Base-by-base conservation (phyloP, 1,140 invertebrate species). In the Belonocnema kinseyi region DNA sequence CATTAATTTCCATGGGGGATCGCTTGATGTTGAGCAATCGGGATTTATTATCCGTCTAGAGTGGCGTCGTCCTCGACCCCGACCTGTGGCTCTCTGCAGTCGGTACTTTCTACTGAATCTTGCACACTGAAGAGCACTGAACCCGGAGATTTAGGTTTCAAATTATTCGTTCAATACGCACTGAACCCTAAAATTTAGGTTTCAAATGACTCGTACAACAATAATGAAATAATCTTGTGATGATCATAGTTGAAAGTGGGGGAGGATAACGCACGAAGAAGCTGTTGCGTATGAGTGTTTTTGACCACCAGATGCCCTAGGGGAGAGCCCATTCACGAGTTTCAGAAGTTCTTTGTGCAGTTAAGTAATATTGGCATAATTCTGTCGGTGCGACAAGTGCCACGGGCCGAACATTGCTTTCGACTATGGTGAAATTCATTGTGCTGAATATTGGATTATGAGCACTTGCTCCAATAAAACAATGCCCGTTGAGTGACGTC, bases 101-200 rank as follows among this genome's bases (percentile, higher is more conserved):
- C 61, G 61, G 46, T 66, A 66, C 61, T 66, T 66, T 66, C 61
- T 40, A 66, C 61, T 66, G 13, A 66, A 66, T 40, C 61, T 66
- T 66, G 33, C 14, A 21, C 26, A 40, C 40, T 46, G 21, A 21
- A 66, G 61, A 40, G 26, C 61, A 66, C n/a, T 33, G 61, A 66
- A 40, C 61, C 10, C 14, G 46, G 21, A n/a, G 26, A 66, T 66
- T 40, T 21, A 40, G n/a, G 61, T 40, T 46, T 66, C 26, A 26
- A 66, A 40, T 66, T 33, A 40, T 33, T 40, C 61, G 26, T 11
- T 1, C 14, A 66, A 66, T n/a, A n/a, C n/a, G 26, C 61, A 66
- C n/a, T 33, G 61, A 66, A 40, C 61, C 10, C 14, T 66, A 13
- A n/a, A 14, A 66, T 66, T 40, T 21, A 40, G n/a, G 61, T 40